phyloP scores from a whole-genome alignment of 2,888 invertebrate genomes.

The Labia minor region DNA sequence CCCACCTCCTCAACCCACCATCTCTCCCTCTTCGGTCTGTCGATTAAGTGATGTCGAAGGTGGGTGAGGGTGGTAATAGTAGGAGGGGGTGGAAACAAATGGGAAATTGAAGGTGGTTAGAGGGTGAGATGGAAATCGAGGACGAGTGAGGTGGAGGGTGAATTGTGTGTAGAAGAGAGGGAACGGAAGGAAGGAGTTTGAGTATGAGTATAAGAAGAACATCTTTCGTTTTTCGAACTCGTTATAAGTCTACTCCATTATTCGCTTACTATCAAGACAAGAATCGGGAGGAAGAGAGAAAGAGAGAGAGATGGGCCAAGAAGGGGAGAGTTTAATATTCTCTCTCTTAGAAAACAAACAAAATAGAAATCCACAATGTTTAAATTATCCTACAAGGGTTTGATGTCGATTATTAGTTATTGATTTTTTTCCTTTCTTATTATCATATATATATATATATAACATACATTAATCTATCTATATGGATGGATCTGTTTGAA shows the following conservation, averaged over 20 bases:
- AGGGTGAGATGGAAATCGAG: neutral
- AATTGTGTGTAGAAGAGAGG: neutral
- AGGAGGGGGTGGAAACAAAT: too few species aligned
- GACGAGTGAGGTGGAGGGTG: slow-evolving; percentile 17
- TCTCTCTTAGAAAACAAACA: neutral
- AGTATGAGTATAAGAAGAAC: neutral
- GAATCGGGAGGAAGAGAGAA: slow-evolving; percentile 20
- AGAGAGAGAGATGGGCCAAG: slow-evolving; percentile 15
- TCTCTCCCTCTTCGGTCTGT: too few species aligned
- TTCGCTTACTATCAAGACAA: neutral
- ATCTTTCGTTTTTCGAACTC: slow-evolving; percentile 3
- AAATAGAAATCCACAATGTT: slow-evolving; percentile 4
- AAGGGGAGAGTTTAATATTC: slow-evolving; percentile 17
- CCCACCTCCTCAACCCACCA: too few species aligned
- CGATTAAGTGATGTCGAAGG: too few species aligned
- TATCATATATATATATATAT: too few species aligned
- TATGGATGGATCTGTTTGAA: too few species aligned
- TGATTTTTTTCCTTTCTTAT: too few species aligned
- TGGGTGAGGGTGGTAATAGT: too few species aligned
- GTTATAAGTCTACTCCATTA: slow-evolving; percentile 13
- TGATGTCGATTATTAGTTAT: slow-evolving; percentile 7
- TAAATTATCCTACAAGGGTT: slow-evolving; percentile 1
- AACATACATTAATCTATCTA: too few species aligned
- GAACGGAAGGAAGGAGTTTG: too few species aligned
- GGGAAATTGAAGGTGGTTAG: too few species aligned